A percentile compares a stretch with the other conserved stretches of the same genome.
Conservation (phyloP, 1,140 invertebrate genomes). For the Neoseiulus cucumeris region DNA sequence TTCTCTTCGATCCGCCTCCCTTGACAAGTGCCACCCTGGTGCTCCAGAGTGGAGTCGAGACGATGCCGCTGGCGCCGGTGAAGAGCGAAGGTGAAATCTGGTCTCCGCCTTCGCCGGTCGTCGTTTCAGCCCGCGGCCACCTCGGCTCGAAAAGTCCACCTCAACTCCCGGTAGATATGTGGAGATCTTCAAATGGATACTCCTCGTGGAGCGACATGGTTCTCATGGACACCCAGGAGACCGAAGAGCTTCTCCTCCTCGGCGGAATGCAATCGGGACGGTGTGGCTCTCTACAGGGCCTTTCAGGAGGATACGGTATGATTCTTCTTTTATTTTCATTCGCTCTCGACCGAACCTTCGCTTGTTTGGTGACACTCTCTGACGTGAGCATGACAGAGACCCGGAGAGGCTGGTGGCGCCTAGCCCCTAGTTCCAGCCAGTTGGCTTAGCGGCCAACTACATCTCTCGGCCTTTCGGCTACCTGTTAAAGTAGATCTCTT, state of each 20-base stretch:
- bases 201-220: constrained; percentile 7
- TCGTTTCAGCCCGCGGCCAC: neutral
- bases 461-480: too few species aligned
- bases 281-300: neutral
- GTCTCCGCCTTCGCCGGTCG: constrained; percentile 5
- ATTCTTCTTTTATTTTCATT: neutral
- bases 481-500: too few species aligned
- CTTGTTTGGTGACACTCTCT: too few species aligned
- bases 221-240: neutral
- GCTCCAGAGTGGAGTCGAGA: constrained; percentile 4
- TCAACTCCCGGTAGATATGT: neutral
- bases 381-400: too few species aligned
- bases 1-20: too few species aligned
- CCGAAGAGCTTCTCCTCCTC: neutral
- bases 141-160: constrained; percentile 5
- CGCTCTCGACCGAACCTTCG: too few species aligned
- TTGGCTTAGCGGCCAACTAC: too few species aligned
- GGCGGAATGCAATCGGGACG: neutral
- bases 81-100: constrained; percentile 4
- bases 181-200: constrained; percentile 7
- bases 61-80: constrained; percentile 10
- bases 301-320: neutral
- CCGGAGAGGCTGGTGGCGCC: too few species aligned
- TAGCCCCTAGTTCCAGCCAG: too few species aligned
- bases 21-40: neutral